Base-by-base conservation (phyloP, 1,140 invertebrate species). In the Drosophila sechellia region DNA sequence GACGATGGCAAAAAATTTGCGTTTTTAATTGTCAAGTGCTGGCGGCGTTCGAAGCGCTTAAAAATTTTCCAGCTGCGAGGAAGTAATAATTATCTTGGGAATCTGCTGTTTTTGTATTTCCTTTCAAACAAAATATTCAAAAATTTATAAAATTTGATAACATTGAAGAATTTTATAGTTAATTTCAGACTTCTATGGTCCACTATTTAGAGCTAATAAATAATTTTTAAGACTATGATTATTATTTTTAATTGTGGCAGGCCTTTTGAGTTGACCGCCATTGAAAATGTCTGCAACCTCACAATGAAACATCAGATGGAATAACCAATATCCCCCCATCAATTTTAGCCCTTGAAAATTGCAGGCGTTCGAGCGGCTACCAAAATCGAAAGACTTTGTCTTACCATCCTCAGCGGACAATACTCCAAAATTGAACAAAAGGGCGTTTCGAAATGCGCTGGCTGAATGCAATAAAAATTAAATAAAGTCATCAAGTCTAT, bases 401-500 rank as follows among this genome's bases (percentile, higher is more conserved):
- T 54, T 61, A 75, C 58, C 50, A 69, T 79, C 48, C 56, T 43
- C 10, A 42, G 13, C 12, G 39, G 59, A 86, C 78, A 86, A 89
- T 86, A 46, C 74, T 57, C 17, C 48, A 56, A 56, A 69, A 68
- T 6, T 52, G 43, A 68, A 87, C 83, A 87, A 86, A 86, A 78
- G 31, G 42, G 25, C n/a, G 20, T 48, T 48, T 64, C 17, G 45
- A 53, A 78, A 57, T 74, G 57, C 59, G 70, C 68, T 70, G 31
- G 20, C 70, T 58, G 80, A 73, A 85, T 80, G 81, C 81, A 89
- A 87, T 87, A 89, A 87, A 87, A 87, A 89, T 77, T 84, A 87
- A 87, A 87, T 87, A 89, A 87, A 87, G 84, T 87, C 84, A 87
- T 87, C 84, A 77, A 77, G 77, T 68, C 79, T 77, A 79, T 86